phyloP scores from a whole-genome alignment of 1,140 invertebrate genomes.

The Gonioctena quinquepunctata region DNA sequence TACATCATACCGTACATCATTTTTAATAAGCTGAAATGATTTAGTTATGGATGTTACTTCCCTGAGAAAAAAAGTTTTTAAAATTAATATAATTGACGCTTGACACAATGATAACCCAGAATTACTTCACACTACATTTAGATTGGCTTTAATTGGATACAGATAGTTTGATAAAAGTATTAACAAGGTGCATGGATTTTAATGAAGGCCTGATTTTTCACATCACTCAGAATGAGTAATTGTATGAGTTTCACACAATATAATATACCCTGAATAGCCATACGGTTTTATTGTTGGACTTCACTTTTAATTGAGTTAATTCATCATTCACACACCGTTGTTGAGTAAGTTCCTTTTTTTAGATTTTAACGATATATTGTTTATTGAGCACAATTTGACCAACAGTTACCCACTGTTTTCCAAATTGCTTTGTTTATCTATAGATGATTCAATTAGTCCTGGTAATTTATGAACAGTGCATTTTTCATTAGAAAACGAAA shows the following conservation, averaged over 20 bases:
- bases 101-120: constrained; percentile 9
- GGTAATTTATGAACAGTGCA: too few relatives aligned
- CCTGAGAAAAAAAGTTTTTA: constrained; percentile 8
- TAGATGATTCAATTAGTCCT: too few relatives aligned
- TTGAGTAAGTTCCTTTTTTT: not conserved
- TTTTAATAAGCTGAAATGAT: not conserved
- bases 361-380: constrained; percentile 18
- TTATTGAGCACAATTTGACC: not conserved
- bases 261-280: not conserved
- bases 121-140: constrained; percentile 1
- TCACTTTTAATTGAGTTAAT: constrained; percentile 1
- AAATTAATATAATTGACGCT: constrained; percentile 6
- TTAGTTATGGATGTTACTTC: not conserved
- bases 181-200: not conserved
- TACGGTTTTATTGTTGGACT: constrained; percentile 9
- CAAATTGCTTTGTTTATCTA: too few relatives aligned
- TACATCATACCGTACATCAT: not conserved
- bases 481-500: too few relatives aligned
- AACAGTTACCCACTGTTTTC: not conserved
- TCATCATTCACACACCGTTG: constrained; percentile 7
- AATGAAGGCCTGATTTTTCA: constrained; percentile 14
- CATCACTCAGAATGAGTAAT: constrained; percentile 5
- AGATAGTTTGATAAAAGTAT: constrained; percentile 6
- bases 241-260: constrained; percentile 3
- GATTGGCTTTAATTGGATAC: constrained; percentile 8